Evolutionary conservation across 1,140 invertebrate genomes (phyloP).

Genomic region (Leptinotarsa undecemlineata): DNA sequence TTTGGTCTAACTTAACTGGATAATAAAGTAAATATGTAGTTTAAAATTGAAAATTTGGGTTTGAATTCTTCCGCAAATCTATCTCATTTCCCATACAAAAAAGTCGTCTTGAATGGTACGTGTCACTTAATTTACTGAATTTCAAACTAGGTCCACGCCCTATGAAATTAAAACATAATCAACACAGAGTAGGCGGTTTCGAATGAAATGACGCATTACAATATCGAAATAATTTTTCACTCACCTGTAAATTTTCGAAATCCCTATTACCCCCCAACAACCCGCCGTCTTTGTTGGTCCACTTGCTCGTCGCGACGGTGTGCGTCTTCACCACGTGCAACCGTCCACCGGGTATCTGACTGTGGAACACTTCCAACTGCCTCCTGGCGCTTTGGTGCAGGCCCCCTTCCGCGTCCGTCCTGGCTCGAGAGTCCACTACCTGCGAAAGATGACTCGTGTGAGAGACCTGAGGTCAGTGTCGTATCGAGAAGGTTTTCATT

Average conservation of each 20-base stretch:
- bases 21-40: too few species aligned
- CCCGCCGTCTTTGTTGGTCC: slow-evolving; percentile 49
- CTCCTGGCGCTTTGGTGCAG: slow-evolving; percentile 58
- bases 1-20: too few species aligned
- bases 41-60: too few species aligned
- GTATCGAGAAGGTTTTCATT: neutral
- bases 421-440: slow-evolving; percentile 60
- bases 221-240: neutral
- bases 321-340: slow-evolving; percentile 61
- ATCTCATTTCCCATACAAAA: too few species aligned
- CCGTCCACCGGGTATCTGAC: slow-evolving; percentile 56
- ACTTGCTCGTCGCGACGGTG: slow-evolving; percentile 58
- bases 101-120: too few species aligned
- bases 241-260: slow-evolving; percentile 53
- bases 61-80: too few species aligned
- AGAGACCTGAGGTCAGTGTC: neutral
- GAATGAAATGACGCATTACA: too few species aligned
- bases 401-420: slow-evolving; percentile 51
- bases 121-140: too few species aligned
- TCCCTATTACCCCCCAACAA: slow-evolving; percentile 23
- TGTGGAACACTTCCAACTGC: slow-evolving; percentile 60
- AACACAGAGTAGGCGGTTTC: too few species aligned
- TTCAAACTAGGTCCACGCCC: too few species aligned
- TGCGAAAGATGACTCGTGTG: slow-evolving; percentile 41
- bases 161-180: too few species aligned